Evolutionary conservation across 2,113 vertebrate species (phyloP), one percentile per base, ranked within the genome.

Genomic region (Crocuta crocuta): DNA sequence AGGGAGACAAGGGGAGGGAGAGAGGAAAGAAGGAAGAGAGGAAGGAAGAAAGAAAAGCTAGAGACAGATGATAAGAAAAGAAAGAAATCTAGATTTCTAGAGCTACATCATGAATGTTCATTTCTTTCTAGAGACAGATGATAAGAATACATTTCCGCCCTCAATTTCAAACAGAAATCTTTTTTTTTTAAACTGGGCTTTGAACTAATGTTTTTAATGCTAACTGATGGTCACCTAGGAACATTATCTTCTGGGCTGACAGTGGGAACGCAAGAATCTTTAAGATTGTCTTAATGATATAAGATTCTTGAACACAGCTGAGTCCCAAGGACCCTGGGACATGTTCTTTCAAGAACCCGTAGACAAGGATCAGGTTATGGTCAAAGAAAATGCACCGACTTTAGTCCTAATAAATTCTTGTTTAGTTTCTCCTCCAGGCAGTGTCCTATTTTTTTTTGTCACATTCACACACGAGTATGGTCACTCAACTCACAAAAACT

Each of bases 241-340:
- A 95, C 39, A 94, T 87, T 81, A 48, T 91, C 58, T 78, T 92
- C 24, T 66, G 43, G 35, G 61, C 48, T 79, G 83, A 71, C 28
- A 17, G 53, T 11, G 61, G 58, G 50, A 53, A 94, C 35, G 39
- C 0, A n/a, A 71, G 85, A 89, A 53, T 84, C 80, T 81, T 96
- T 95, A 76, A 74, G 26, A 82, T 97, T 92, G 90, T 93, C 82
- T 90, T 71, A 58, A 71, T 76, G n/a, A 88, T 26, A 43, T 85
- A 28, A 89, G 58, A 68, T 71, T 94, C 80, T 71, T 97, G 70
- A 35, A 79, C 96, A 92, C 8, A 90, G 23, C 82, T 35, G 13
- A 79, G 63, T 96, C 63, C 58, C 28, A 19, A 66, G 55, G 86
- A 91, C 88, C 33, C n/a, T 17, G 66, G 55, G 65, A 43, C 45